Base-by-base conservation (phyloP, 2,888 invertebrate genomes). In the Eurois occulta region DNA sequence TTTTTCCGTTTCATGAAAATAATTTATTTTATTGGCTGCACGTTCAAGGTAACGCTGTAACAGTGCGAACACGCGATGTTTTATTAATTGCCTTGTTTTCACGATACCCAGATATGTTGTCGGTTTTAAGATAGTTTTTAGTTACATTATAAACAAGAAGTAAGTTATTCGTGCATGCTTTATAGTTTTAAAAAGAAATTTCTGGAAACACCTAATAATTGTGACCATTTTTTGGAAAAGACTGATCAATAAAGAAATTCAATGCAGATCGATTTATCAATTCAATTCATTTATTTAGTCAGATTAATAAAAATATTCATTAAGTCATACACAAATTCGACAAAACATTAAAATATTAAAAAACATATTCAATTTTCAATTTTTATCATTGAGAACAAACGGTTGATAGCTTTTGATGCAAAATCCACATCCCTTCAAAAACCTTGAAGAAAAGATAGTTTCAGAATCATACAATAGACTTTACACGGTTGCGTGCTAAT, bases 1-100 rank as follows among this genome's bases (percentile, higher is more conserved):
- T 65, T 77, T 52, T 83, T 77, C 78, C 78, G 78, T 80, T 80
- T 43, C 32, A 38, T 66, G 28, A 70, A 82, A 46, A 46, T 72
- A 46, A 65, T 41, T 24, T 35, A 65, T 77, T 77, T 41, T 66
- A 71, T 83, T 46, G 35, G 43, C 5, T 58, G 35, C 71, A 77
- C 58, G 58, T 76, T 46, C 78, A 71, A 77, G 80, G 78, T 52
- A 78, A 60, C 32, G 1, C 18, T 60, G 32, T 60, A 60, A 64
- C 64, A 72, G 52, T 16, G 28, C 28, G 18, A 11, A 46, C 83
- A 83, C 83, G 80, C 83, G 38, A 80, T 83, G 13, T 48, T 80
- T 66, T 55, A 77, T 67, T 81, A 55, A 68, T 80, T 55, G 38
- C 41, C 35, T 68, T 48, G 46, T 76, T 80, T 69, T 65, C 18